phyloP scores from a whole-genome alignment of 2,797 vertebrate species.

The Rhinella marina region DNA sequence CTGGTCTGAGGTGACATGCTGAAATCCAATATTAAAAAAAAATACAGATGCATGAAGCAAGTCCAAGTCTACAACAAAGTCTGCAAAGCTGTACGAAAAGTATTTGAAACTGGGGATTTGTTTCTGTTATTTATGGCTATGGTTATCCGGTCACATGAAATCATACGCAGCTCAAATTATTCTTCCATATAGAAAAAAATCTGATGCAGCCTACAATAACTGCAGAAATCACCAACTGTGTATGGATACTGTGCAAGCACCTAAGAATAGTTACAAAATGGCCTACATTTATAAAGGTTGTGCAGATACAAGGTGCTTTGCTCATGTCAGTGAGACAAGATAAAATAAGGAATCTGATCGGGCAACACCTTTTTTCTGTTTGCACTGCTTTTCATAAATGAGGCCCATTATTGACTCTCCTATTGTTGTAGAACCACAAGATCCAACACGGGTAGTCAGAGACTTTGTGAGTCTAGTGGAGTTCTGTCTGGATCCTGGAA shows the following conservation, averaged over 20 bases:
- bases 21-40: slow-evolving; percentile 44
- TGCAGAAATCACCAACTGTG: too few relatives aligned
- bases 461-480: neutral
- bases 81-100: neutral
- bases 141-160: neutral
- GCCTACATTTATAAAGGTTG: neutral
- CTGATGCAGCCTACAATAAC: too few relatives aligned
- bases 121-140: neutral
- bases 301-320: neutral
- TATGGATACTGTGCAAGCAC: too few relatives aligned
- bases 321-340: neutral
- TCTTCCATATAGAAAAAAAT: neutral
- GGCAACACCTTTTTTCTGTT: too few relatives aligned
- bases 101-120: neutral
- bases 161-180: neutral
- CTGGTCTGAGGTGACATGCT: slow-evolving; percentile 74
- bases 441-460: neutral
- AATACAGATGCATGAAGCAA: neutral
- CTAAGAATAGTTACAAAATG: neutral
- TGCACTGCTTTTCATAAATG: neutral
- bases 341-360: too few relatives aligned
- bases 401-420: neutral
- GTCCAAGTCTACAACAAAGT: neutral
- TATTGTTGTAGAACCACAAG: neutral
- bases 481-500: too few relatives aligned